Base-by-base conservation (phyloP, 2,797 vertebrate species). In the Dipus sagitta region DNA sequence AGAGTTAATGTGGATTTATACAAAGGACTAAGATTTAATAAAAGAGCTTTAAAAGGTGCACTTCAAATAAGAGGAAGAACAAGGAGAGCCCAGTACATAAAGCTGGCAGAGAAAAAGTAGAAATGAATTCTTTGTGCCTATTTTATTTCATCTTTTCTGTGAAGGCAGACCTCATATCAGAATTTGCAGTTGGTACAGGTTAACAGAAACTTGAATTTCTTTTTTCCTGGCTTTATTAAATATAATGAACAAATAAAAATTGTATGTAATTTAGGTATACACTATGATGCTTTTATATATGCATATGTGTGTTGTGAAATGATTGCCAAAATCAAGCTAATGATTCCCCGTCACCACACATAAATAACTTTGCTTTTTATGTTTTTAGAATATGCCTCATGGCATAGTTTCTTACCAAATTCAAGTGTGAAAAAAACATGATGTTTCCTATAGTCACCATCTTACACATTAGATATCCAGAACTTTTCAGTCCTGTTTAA, bases 21-120 rank as follows among this genome's bases (percentile, higher is more conserved):
- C 30, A 90, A 90, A 87, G 17, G 12, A 4, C 6, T 79, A 91
- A 90, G n/a, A 71, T 71, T 30, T 72, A 84, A 62, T 65, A 26
- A 94, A 62, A 94, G 28, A 15, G 6, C 7, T 90, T 92, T 92
- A 47, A 38, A 79, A 84, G 4, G 13, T 58, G n/a, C 75, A 64
- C 2, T 86, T 90, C 65, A 21, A 93, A 47, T 75, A 88, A 80
- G 34, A 91, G 38, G 12, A 85, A 77, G 28, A 78, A 24, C 10
- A 47, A 86, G 13, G 24, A 88, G 9, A 47, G 14, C n/a, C 6
- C 7, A 8, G 83, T 86, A 14, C 14, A 83, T 79, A 47, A 91
- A 79, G 32, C 18, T n/a, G 28, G 78, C 4, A 85, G 17, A 71
- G 38, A 67, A 82, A 72, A 42, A 67, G 6, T 71, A 62, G 17